Conservation (phyloP, 2,113 vertebrate species). For the Silurus asotus region DNA sequence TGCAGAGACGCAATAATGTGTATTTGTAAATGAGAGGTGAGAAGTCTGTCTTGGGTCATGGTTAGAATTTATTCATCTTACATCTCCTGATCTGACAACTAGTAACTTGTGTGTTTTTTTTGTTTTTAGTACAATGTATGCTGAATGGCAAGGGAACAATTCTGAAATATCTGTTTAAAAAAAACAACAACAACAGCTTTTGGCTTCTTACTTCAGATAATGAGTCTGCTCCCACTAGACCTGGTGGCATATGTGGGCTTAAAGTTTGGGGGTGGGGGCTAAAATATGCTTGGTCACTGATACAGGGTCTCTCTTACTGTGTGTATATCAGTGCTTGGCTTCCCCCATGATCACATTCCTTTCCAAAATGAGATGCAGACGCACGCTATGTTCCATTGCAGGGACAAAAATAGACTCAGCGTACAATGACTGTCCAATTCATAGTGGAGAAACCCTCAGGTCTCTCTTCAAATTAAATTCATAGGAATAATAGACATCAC, state of each 20-base stretch:
- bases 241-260: slow-evolving; percentile 6
- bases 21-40: not conserved
- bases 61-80: not conserved
- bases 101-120: not conserved
- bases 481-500: not conserved
- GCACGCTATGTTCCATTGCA: slow-evolving; percentile 74
- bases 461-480: slow-evolving; percentile 13
- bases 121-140: not conserved
- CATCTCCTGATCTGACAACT: not conserved
- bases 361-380: slow-evolving; percentile 75
- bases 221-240: not conserved
- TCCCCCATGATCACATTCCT: slow-evolving; percentile 70
- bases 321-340: slow-evolving; percentile 68
- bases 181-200: too few species aligned
- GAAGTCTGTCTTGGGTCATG: not conserved
- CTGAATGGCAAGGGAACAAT: not conserved
- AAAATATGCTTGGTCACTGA: slow-evolving; percentile 69
- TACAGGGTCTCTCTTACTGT: slow-evolving; percentile 56
- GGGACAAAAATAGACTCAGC: slow-evolving; percentile 64
- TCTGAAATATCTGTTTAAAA: not conserved
- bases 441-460: slow-evolving; percentile 27
- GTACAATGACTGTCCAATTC: slow-evolving; percentile 34
- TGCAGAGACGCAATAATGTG: not conserved
- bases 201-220: not conserved
- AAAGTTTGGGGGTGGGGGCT: slow-evolving; percentile 18